Conservation (phyloP, 2,888 invertebrate species). For the Leptinotarsa tumamoca region DNA sequence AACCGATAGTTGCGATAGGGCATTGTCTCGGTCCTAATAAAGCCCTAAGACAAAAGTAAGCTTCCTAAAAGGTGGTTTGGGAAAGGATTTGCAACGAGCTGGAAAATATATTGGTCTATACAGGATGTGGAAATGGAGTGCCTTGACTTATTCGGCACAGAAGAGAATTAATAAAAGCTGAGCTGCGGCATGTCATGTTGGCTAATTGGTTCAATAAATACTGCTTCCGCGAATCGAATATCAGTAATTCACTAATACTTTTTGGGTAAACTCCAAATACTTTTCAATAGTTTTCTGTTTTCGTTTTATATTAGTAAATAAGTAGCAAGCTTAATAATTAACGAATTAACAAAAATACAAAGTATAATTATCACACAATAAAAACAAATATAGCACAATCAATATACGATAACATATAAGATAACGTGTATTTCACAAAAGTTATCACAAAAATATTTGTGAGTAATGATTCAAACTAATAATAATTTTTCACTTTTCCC, state of each 20-base stretch:
- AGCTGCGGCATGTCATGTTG: neutral
- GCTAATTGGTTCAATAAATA: conserved; percentile 5
- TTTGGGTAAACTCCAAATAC: neutral
- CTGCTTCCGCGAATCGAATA: neutral
- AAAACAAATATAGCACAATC: too few relatives aligned
- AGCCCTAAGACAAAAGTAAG: neutral
- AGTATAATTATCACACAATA: too few relatives aligned
- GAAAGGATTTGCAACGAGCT: neutral
- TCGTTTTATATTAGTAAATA: too few relatives aligned
- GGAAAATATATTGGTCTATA: neutral
- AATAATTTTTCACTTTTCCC: too few relatives aligned
- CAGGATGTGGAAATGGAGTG: neutral
- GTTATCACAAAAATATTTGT: too few relatives aligned
- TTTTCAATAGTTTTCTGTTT: too few relatives aligned
- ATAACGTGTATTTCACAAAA: too few relatives aligned
- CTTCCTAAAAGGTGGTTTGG: neutral
- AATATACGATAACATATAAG: too few relatives aligned
- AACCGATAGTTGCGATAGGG: neutral
- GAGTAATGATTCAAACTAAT: too few relatives aligned
- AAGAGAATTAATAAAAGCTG: neutral
- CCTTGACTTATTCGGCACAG: neutral
- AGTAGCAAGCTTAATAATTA: too few relatives aligned
- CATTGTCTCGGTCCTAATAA: neutral
- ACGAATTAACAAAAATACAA: too few relatives aligned
- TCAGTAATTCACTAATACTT: neutral